Evolutionary conservation across 2,797 vertebrate genomes (phyloP), one percentile per base, ranked within the genome.

Genomic region (Prionace glauca): DNA sequence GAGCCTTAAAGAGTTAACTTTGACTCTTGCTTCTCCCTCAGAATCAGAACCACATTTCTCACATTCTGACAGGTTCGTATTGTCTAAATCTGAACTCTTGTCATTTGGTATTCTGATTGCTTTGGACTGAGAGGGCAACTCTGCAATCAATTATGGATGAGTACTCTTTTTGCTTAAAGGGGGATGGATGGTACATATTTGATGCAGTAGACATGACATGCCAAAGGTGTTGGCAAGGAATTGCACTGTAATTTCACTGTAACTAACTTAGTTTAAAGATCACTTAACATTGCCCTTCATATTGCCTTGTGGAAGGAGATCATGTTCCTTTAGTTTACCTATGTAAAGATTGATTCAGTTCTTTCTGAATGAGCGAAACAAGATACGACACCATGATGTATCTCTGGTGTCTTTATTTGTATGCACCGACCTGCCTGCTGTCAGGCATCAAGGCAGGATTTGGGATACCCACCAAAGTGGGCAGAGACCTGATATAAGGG

Each of bases 101-200:
- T 24, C 65, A 92, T 92, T 62, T 92, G 88, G 20, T 24, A 84
- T 45, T 84, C 81, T 45, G 1, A 41, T n/a, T 91, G 88, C n/a
- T 91, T 91, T 65, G 90, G 36, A 69, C n/a, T 67, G 9, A 36
- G 56, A 90, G 90, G 90, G 20, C 41, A 12, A 20, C 18, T 69
- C 18, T 92, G 20, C 62, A 92, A 69, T 92, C 56, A 92, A 69
- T 92, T 92, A 92, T 69, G 65, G 41, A 92, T 92, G 90, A 92
- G 62, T 92, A 69, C 90, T 24, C n/a, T 92, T 92, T 65, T 92
- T 92, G 65, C 90, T 92, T 36, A 26, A 69, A 92, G 90, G 32
- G n/a, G 4, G 65, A 41, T 92, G 90, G n/a, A 20, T 14, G 20
- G 41, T 67, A 69, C 62, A 92, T 92, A 41, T 36, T 92, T 92